Evolutionary conservation across 2,797 vertebrate species (phyloP).

Genomic region (Remorina albescens): DNA sequence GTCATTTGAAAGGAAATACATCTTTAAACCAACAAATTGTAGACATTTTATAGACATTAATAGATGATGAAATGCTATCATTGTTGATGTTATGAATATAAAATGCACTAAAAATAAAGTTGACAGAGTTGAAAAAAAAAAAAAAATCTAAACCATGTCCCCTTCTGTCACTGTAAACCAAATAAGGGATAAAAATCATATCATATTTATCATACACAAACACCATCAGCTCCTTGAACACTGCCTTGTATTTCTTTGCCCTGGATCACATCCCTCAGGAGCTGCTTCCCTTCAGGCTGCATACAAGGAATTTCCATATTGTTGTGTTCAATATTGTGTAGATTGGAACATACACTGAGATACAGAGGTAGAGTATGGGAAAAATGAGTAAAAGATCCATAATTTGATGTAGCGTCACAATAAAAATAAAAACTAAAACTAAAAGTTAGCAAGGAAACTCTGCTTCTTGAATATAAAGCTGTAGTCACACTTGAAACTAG

Average conservation of each 20-base stretch:
- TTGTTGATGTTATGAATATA: background rate
- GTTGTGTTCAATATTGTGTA: too few species aligned
- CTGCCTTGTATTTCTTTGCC: slow-evolving; percentile 8
- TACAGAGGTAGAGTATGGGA: background rate
- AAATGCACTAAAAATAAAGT: background rate
- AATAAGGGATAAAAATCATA: background rate
- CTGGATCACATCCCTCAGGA: slow-evolving; percentile 7
- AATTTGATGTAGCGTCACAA: background rate
- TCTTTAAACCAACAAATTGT: background rate
- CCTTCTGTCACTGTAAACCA: background rate
- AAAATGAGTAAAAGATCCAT: background rate
- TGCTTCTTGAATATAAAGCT: background rate
- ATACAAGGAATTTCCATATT: background rate
- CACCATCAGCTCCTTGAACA: background rate
- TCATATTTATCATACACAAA: slow-evolving; percentile 3
- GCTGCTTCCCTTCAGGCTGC: too few species aligned
- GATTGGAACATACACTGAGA: too few species aligned
- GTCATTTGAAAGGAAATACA: background rate
- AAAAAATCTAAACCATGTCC: background rate
- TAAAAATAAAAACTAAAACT: background rate
- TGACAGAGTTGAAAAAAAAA: background rate
- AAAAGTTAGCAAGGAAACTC: background rate
- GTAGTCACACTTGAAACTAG: background rate
- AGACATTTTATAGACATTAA: too few species aligned
- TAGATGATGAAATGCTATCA: background rate